Evolutionary conservation across 2,113 vertebrate species (phyloP), one percentile per base, ranked within the genome.

Genomic region (Chaetodon trifascialis): DNA sequence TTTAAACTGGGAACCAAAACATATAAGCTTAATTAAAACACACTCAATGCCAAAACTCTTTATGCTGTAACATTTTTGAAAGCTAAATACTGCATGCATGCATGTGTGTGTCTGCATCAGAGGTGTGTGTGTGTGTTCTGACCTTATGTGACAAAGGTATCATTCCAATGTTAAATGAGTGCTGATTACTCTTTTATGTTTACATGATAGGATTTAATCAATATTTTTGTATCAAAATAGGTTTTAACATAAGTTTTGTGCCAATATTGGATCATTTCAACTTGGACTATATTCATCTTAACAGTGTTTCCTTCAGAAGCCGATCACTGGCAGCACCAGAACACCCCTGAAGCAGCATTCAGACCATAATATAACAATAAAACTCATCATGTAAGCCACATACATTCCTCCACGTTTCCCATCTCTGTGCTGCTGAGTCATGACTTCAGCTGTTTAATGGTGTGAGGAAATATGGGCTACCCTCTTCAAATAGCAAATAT

Each of bases 21-120:
- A 82, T 77, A 44, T 71, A 85, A 44, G 82, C 73, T 71, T 82
- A 56, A 88, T 86, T 72, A 82, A 85, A 87, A 77, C 30, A 68
- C 2, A 60, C 17, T 62, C 11, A 11, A 30, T 83, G 78, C 84
- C 86, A 83, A 75, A 73, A 64, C 49, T 63, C 44, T 58, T 10
- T 8, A 12, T 54, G 69, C 65, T 88, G 83, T 79, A 85, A 82
- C 85, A 82, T 83, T 88, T 84, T 75, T 36, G 25, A 70, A 56
- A 76, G 62, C 12, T 36, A 21, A 82, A 71, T 19, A 21, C 47
- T 55, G 25, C 36, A 34, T 64, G n/a, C 38, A 36, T 17, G 16
- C 10, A 9, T 76, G 76, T 75, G 59, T 82, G 60, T 86, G 56
- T 81, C 14, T 76, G 30, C 52, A 59, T 78, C 63, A 42, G 51